phyloP scores from a whole-genome alignment of 2,113 vertebrate genomes.

The Phalacrocorax aristotelis region DNA sequence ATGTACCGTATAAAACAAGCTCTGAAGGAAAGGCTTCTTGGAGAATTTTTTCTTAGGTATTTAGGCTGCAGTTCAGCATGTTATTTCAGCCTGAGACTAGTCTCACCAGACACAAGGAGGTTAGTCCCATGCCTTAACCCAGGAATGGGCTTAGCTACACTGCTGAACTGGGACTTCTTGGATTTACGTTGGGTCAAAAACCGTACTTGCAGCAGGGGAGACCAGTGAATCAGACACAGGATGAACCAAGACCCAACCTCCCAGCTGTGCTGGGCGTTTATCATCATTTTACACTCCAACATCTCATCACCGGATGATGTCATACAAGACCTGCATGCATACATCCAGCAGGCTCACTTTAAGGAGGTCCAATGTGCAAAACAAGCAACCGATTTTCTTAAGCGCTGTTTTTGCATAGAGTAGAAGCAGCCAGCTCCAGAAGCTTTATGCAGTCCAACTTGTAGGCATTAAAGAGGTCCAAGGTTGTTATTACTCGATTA shows the following conservation, averaged over 20 bases:
- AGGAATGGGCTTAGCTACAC: not conserved
- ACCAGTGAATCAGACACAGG: not conserved
- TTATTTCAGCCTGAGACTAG: not conserved
- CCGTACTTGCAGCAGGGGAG: not conserved
- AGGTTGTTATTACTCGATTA: not conserved
- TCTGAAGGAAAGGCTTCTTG: not conserved
- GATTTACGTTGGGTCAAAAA: not conserved
- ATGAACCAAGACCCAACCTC: not conserved
- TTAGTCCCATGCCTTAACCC: not conserved
- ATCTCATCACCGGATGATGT: not conserved
- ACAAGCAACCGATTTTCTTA: not conserved
- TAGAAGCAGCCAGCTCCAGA: not conserved
- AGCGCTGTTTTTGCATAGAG: not conserved
- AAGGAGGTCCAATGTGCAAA: not conserved
- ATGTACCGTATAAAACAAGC: not conserved
- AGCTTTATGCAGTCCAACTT: not conserved
- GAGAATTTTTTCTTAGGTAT: not conserved
- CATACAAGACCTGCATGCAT: not conserved
- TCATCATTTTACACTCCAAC: not conserved
- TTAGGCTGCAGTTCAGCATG: not conserved
- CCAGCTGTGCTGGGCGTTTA: not conserved
- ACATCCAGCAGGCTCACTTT: not conserved
- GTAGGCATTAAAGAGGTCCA: not conserved
- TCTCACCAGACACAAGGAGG: not conserved
- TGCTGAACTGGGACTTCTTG: not conserved